Percentiles rank a stretch among this genome's conserved stretches.
Evolutionary conservation across 35 echinoderm and acorn worm species (phyloP).

Genomic region (Nesometra sesokonis): DNA sequence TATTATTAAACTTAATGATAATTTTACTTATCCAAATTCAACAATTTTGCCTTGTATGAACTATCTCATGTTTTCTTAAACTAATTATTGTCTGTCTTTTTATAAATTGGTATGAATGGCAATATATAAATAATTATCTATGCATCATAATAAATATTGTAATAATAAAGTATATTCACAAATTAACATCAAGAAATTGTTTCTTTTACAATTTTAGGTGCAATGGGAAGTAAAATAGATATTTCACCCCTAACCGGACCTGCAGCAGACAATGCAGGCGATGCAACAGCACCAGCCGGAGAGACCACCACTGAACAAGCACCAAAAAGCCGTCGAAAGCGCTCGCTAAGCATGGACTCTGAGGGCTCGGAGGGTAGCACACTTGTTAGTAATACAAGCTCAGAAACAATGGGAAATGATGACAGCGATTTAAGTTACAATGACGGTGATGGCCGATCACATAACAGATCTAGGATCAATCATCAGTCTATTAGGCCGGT

Average conservation of each 20-base stretch:
- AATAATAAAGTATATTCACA: no score
- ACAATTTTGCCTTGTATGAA: no score
- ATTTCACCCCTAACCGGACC: conserved; percentile 64
- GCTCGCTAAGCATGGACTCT: conserved; percentile 69
- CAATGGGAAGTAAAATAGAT: conserved; percentile 61
- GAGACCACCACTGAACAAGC: neutral
- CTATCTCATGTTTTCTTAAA: no score
- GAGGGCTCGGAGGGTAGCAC: conserved; percentile 89
- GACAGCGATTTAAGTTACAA: conserved; percentile 85
- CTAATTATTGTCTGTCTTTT: no score
- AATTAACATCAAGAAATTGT: no score
- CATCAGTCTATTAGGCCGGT: conserved; percentile 86
- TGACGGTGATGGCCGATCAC: conserved; percentile 53
- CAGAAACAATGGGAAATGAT: conserved; percentile 69
- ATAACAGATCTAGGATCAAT: conserved; percentile 53
- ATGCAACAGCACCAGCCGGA: conserved; percentile 6
- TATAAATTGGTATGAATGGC: no score
- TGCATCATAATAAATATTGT: no score
- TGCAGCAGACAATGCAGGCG: neutral
- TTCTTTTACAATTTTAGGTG: neutral
- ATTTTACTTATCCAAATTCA: no score
- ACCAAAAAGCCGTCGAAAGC: neutral
- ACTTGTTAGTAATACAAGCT: conserved; percentile 77
- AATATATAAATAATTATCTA: no score
- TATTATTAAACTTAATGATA: no score